Evolutionary conservation across 2,888 invertebrate species (phyloP).

Genomic region (Cremastinae sp.): DNA sequence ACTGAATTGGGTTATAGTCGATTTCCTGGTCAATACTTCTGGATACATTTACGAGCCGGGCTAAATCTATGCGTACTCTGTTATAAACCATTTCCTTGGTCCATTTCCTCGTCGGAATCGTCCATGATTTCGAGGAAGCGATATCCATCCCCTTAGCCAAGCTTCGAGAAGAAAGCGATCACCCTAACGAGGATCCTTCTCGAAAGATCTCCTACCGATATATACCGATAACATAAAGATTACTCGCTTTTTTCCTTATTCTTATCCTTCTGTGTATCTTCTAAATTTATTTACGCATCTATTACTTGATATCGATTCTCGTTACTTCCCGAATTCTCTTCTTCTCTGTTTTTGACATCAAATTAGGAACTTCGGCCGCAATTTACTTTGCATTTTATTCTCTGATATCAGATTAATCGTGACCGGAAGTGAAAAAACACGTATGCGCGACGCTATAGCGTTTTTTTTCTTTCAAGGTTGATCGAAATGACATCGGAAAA

Average conservation of each 20-base stretch:
- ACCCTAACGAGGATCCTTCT: constrained; percentile 38
- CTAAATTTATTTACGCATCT: constrained; percentile 57
- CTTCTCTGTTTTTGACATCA: constrained; percentile 48
- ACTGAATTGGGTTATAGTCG: constrained; percentile 40
- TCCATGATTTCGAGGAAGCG: constrained; percentile 35
- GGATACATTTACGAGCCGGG: constrained; percentile 8
- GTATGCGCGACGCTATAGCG: no score
- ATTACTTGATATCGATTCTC: constrained; percentile 27
- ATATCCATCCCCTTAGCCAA: constrained; percentile 22
- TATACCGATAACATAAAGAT: constrained; percentile 25
- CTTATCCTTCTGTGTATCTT: no score
- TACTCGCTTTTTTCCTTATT: constrained; percentile 15
- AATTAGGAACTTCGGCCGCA: constrained; percentile 10
- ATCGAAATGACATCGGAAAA: constrained; percentile 4
- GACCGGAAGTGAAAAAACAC: no score
- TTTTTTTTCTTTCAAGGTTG: no score
- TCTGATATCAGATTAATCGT: neutral
- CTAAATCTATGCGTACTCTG: constrained; percentile 21
- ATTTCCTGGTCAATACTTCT: constrained; percentile 41
- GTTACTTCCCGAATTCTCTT: neutral
- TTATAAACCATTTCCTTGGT: constrained; percentile 47
- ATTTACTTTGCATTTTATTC: neutral
- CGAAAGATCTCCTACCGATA: constrained; percentile 22
- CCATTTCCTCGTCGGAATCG: constrained; percentile 46
- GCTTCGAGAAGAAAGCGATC: neutral